Percentiles rank a stretch among this genome's conserved stretches.
Conservation (phyloP, 1,140 invertebrate species). For the Sycophila sp. region DNA sequence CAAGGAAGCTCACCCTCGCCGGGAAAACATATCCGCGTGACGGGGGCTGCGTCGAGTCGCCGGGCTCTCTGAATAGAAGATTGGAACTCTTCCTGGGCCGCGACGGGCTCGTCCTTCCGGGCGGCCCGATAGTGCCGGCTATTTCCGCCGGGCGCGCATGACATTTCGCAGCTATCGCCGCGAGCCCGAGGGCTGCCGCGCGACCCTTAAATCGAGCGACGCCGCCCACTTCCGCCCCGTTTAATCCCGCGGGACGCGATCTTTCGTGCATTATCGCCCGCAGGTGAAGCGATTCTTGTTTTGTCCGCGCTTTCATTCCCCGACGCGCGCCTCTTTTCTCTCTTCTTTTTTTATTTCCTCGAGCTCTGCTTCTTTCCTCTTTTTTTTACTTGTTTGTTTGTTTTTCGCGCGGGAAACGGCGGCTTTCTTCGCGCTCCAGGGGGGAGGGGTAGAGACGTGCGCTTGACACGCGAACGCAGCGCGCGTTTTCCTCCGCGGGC, state of each 20-base stretch:
- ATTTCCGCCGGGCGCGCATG: constrained; percentile 22
- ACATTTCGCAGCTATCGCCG: not conserved
- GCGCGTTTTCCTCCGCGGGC: not conserved
- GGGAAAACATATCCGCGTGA: no score
- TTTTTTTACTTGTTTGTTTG: no score
- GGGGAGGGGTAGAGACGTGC: not conserved
- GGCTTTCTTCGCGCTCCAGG: not conserved
- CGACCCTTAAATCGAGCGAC: not conserved
- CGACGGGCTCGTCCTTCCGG: constrained; percentile 24
- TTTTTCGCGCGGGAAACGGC: not conserved
- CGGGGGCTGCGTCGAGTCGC: no score
- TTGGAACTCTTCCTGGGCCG: constrained; percentile 27
- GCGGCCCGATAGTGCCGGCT: constrained; percentile 16
- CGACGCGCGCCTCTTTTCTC: not conserved
- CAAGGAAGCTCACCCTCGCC: not conserved
- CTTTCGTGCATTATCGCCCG: not conserved
- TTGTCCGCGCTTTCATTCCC: not conserved
- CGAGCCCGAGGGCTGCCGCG: no score
- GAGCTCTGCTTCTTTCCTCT: not conserved
- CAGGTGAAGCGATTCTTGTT: not conserved
- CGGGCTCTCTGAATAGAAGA: constrained; percentile 28
- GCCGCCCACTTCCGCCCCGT: constrained; percentile 5
- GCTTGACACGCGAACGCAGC: not conserved
- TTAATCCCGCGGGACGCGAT: no score
- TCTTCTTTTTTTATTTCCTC: not conserved